Base-by-base conservation (phyloP, 2,888 invertebrate genomes). In the Melolontha melolontha region DNA sequence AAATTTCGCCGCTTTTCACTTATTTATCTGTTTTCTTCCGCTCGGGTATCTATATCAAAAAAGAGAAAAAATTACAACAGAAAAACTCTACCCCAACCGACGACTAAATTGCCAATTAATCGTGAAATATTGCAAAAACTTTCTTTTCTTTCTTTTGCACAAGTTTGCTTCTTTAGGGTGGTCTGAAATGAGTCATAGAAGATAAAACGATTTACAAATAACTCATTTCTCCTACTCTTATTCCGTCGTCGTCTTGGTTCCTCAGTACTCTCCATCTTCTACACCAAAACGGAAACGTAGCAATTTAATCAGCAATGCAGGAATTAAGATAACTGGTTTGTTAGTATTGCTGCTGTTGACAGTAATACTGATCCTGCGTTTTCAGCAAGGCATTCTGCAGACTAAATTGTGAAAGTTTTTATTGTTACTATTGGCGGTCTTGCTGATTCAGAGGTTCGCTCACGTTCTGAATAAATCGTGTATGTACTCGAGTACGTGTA, bases 91-190 rank as follows among this genome's bases (percentile, higher is more conserved):
- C 47, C 14, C 47, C 5, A 17, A 12, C 16, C 14, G 47, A 17
- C 47, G 10, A 17, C 47, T 47, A 47, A 47, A 47, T 47, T 47
- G 47, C 16, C 47, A 47, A 47, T 47, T 47, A 47, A 47, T 47
- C 16, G 47, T 47, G 17, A 47, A 47, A 47, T 47, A 47, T 47
- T 47, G 47, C 47, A 17, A 47, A 17, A 47, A 8, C 16, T 14
- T 16, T 16, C 16, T 5, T 47, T 17, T 47, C 47, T 17, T 17
- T 17, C 34, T 34, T 34, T 34, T 34, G 34, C 34, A 34, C 34
- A 34, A 34, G 34, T 34, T 34, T 34, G 34, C 34, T 34, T 34
- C 34, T 34, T 34, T 34, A 5, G 2, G 7, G 34, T 6, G 34
- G 34, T 1, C 17, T 47, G 47, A 14, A 14, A 14, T 16, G 47